Evolutionary conservation across 2,113 vertebrate genomes (phyloP).

Genomic region (human): DNA sequence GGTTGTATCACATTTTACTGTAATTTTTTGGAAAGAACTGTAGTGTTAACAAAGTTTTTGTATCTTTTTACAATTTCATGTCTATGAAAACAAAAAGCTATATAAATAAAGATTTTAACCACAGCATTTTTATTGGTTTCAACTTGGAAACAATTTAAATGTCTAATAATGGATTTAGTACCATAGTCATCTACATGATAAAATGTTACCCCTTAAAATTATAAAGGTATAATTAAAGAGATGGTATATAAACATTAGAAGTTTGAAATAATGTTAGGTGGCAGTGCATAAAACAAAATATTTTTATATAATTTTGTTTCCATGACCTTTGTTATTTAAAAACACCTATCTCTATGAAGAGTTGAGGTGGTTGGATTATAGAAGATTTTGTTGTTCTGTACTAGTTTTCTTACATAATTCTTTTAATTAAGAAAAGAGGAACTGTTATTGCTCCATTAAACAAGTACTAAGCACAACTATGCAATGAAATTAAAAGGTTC

Average conservation of each 20-base stretch:
- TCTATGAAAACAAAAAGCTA: conserved; percentile 4
- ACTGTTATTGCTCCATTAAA: conserved; percentile 26
- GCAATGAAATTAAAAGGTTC: conserved; percentile 25
- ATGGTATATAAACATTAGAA: conserved; percentile 2
- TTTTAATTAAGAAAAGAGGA: conserved; percentile 34
- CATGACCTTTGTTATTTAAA: neutral
- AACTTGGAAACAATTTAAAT: conserved; percentile 34
- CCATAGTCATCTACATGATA: neutral
- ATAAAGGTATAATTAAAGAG: neutral
- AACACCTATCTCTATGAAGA: neutral
- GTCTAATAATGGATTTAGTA: neutral
- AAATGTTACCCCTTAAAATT: conserved; percentile 28
- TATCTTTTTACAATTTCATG: neutral
- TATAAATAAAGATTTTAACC: neutral
- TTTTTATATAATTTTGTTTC: too few relatives aligned
- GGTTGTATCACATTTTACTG: neutral
- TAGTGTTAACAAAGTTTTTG: neutral
- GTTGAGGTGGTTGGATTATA: neutral
- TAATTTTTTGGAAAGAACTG: neutral
- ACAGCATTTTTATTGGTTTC: neutral
- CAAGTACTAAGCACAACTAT: neutral
- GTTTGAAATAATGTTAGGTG: neutral
- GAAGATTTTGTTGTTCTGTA: neutral
- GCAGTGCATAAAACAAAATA: conserved; percentile 25
- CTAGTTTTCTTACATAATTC: neutral